phyloP scores from a whole-genome alignment of 2,888 invertebrate genomes.

The Rotaria macrura region DNA sequence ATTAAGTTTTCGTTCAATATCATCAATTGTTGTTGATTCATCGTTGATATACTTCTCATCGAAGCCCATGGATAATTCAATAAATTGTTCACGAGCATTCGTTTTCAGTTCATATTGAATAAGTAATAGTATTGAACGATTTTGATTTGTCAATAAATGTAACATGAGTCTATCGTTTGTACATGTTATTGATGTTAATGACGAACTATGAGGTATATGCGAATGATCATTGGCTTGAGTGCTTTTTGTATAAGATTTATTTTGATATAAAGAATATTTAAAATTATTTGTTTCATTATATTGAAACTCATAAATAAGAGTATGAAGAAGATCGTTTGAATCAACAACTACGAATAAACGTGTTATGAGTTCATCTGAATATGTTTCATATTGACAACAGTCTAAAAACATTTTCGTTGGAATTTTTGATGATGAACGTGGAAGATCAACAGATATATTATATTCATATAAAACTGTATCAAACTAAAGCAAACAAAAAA shows the following conservation, averaged over 20 bases:
- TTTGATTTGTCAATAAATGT: slow-evolving; percentile 1
- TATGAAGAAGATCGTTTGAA: neutral
- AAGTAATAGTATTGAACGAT: neutral
- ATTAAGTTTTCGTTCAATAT: neutral
- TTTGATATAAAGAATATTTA: neutral
- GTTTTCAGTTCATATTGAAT: neutral
- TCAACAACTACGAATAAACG: neutral
- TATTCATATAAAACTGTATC: neutral
- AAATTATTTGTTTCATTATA: neutral
- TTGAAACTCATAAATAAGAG: neutral
- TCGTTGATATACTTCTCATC: neutral
- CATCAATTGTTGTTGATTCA: slow-evolving; percentile 11
- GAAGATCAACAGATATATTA: neutral
- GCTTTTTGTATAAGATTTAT: neutral
- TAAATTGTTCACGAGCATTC: neutral
- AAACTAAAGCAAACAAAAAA: neutral
- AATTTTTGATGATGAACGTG: neutral
- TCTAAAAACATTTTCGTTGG: slow-evolving; percentile 6
- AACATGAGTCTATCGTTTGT: neutral
- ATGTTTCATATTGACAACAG: slow-evolving; percentile 9
- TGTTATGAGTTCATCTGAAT: neutral
- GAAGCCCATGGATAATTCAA: neutral
- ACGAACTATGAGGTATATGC: neutral
- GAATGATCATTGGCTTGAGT: neutral
- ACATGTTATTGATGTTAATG: slow-evolving; percentile 3